Evolutionary conservation across 2,888 invertebrate genomes (phyloP).

Genomic region (Microctonus brassicae): DNA sequence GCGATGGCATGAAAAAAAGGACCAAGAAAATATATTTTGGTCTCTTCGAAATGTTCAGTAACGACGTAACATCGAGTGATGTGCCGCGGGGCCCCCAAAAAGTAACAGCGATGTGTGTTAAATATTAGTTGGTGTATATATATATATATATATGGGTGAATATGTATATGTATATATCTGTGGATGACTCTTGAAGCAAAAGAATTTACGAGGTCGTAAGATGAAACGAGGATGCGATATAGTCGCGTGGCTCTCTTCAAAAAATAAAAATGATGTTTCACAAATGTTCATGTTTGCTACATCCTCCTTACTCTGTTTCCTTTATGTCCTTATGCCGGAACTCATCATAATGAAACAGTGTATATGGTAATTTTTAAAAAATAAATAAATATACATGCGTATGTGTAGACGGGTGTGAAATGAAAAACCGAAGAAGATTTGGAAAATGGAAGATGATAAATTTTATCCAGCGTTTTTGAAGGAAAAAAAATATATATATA

Average conservation of each 20-base stretch:
- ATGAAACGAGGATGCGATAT: conserved; percentile 33
- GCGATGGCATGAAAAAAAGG: conserved; percentile 2
- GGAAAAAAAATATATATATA: too few species aligned
- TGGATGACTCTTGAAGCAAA: conserved; percentile 43
- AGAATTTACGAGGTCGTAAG: conserved; percentile 55
- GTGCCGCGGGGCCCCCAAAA: conserved; percentile 24
- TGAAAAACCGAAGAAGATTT: neutral
- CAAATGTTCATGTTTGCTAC: conserved; percentile 21
- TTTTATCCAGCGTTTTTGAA: neutral
- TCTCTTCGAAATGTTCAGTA: conserved; percentile 18
- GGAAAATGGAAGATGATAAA: neutral
- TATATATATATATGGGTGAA: neutral
- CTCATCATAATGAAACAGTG: conserved; percentile 7
- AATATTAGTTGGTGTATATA: too few species aligned
- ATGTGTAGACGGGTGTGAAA: neutral
- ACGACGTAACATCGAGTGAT: conserved; percentile 26
- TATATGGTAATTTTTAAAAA: conserved; percentile 32
- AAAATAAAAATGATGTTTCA: conserved; percentile 33
- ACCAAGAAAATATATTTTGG: conserved; percentile 14
- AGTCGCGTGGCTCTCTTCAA: conserved; percentile 50
- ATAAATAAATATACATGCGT: neutral
- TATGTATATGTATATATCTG: conserved; percentile 22
- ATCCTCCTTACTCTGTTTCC: conserved; percentile 17
- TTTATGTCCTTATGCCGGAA: conserved; percentile 21
- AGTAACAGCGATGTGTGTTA: neutral